phyloP scores from a whole-genome alignment of 2,888 invertebrate species.

The Emmelina monodactyla region DNA sequence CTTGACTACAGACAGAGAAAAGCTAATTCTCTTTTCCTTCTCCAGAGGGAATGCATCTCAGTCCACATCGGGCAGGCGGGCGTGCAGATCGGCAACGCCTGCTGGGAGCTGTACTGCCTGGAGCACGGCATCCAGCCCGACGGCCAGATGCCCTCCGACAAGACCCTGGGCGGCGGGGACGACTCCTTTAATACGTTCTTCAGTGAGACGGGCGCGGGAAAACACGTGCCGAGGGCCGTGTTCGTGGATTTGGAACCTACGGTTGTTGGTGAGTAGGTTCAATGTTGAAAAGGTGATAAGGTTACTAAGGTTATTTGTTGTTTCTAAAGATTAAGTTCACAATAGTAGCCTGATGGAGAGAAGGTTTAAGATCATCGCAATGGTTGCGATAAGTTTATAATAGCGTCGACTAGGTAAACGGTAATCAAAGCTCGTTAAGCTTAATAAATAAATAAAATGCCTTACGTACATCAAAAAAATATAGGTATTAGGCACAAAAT shows the following conservation, averaged over 20 bases:
- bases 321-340: neutral
- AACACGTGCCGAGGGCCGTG: constrained; percentile 88
- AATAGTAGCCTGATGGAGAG: neutral
- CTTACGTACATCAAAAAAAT: too few relatives aligned
- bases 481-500: too few relatives aligned
- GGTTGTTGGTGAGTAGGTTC: constrained; percentile 76
- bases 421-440: too few relatives aligned
- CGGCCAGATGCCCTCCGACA: constrained; percentile 87
- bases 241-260: constrained; percentile 94
- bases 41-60: constrained; percentile 85
- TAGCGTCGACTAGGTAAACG: too few relatives aligned
- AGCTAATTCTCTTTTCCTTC: constrained; percentile 3
- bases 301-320: too few relatives aligned
- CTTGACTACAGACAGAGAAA: neutral
- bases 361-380: too few relatives aligned
- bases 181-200: constrained; percentile 83
- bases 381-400: constrained; percentile 2
- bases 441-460: too few relatives aligned
- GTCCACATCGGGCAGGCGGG: constrained; percentile 88
- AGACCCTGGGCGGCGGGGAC: constrained; percentile 75
- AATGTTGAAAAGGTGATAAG: too few relatives aligned
- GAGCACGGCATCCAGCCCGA: constrained; percentile 87
- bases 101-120: constrained; percentile 86
- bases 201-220: constrained; percentile 77
- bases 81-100: constrained; percentile 86